Evolutionary conservation across 2,113 vertebrate genomes (phyloP).

Genomic region (Sylvietta virens): DNA sequence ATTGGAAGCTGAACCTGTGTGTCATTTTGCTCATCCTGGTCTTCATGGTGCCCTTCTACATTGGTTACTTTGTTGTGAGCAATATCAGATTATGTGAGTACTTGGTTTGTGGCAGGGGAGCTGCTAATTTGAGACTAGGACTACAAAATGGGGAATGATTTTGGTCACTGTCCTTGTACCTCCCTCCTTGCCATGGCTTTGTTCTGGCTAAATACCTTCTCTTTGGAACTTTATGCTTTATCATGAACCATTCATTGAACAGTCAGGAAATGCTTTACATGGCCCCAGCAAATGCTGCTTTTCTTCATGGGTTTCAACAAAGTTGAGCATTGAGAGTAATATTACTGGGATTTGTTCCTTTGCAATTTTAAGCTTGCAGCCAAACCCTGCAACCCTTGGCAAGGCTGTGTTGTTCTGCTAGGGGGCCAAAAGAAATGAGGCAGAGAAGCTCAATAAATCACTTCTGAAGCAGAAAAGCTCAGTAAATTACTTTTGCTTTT

Average conservation of each 20-base stretch:
- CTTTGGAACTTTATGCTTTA: not conserved
- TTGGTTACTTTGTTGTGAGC: constrained; percentile 97
- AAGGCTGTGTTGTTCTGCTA: not conserved
- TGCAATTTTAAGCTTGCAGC: not conserved
- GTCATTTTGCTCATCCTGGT: constrained; percentile 94
- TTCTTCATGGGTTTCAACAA: not conserved
- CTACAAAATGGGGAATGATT: not conserved
- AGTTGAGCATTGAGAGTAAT: not conserved
- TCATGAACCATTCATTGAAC: not conserved
- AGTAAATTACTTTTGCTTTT: not conserved
- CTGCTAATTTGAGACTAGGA: not conserved
- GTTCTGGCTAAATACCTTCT: not conserved
- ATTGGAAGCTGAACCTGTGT: constrained; percentile 97
- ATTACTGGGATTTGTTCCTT: not conserved
- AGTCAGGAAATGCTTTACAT: not conserved
- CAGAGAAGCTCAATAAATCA: not conserved
- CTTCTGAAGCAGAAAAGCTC: not conserved
- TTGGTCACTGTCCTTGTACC: not conserved
- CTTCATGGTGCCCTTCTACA: constrained; percentile 98
- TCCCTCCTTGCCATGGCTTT: not conserved
- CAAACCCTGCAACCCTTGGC: not conserved
- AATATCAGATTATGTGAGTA: constrained; percentile 95
- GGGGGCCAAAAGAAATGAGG: not conserved
- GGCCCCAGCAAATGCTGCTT: not conserved
- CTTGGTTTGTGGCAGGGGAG: not conserved